A percentile compares a stretch with the other conserved stretches of the same genome.
Evolutionary conservation across 64 coral and sea anemone species (phyloP).

Genomic region (Exaiptasia diaphana): DNA sequence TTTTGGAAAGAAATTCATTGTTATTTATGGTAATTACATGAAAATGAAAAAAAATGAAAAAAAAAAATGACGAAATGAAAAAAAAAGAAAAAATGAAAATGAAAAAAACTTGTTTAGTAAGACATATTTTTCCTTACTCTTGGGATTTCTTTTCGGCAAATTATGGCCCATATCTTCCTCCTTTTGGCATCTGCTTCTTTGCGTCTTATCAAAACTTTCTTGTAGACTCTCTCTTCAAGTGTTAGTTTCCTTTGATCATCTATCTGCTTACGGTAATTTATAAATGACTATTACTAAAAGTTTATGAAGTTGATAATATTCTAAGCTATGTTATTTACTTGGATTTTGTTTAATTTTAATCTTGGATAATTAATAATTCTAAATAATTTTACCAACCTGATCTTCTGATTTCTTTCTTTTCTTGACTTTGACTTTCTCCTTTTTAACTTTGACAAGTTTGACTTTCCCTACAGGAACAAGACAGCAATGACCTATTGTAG

Average conservation of each 20-base stretch:
- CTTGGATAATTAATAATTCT: background rate
- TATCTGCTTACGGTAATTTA: background rate
- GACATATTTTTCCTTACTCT: conserved; percentile 62
- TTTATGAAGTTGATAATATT: too few species aligned
- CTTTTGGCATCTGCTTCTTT: conserved; percentile 91
- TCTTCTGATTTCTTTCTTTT: conserved; percentile 82
- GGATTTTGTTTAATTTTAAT: too few species aligned
- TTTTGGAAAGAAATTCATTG: background rate
- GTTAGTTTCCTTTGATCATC: conserved; percentile 66
- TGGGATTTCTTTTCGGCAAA: conserved; percentile 90
- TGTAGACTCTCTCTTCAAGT: conserved; percentile 70
- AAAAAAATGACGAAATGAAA: too few species aligned
- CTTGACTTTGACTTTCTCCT: conserved; percentile 84
- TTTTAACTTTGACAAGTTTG: conserved; percentile 74
- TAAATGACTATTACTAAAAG: too few species aligned
- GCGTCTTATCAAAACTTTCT: conserved; percentile 64
- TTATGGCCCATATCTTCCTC: conserved; percentile 79
- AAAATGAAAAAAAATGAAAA: too few species aligned
- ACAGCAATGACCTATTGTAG: too few species aligned
- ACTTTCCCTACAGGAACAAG: conserved; percentile 40
- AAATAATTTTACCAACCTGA: conserved; percentile 7
- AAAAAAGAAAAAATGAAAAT: too few species aligned
- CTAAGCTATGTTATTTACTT: too few species aligned
- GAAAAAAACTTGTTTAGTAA: too few species aligned
- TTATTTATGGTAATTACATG: too few species aligned